These are phyloP conservation scores for Noctua janthina DNA, from an alignment of 2,888 invertebrate species.

Conservation along the genomic window DNA sequence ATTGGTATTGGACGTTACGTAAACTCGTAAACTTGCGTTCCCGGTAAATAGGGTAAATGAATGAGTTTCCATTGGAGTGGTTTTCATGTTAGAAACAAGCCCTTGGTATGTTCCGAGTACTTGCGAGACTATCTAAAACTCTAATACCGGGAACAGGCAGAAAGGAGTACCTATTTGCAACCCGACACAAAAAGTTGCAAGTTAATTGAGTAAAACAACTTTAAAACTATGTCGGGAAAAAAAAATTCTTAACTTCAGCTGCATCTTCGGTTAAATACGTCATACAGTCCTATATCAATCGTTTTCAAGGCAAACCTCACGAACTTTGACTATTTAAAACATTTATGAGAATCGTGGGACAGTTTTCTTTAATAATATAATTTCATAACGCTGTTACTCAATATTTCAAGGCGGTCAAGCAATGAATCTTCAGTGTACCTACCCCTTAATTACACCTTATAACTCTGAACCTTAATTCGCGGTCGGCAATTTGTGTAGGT, in stretches of 20 bases:
- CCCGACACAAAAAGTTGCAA: background rate
- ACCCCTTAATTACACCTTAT: conserved; percentile 67
- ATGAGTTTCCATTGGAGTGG: conserved; percentile 7
- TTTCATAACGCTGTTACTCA: conserved; percentile 60
- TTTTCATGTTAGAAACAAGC: background rate
- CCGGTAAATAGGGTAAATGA: conserved; percentile 21
- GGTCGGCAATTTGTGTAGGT: conserved; percentile 60
- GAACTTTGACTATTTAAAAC: conserved; percentile 45
- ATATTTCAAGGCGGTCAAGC: conserved; percentile 59
- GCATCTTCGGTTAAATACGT: background rate
- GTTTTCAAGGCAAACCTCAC: conserved; percentile 46
- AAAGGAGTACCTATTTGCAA: background rate
- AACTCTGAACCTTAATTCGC: conserved; percentile 60
- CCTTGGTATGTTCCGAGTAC: background rate
- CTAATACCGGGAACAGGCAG: background rate
- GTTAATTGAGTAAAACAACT: background rate
- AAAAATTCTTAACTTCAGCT: too few relatives aligned
- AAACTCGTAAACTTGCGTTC: conserved; percentile 33
- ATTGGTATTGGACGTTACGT: conserved; percentile 55
- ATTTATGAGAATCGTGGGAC: conserved; percentile 31
- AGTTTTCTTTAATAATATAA: conserved; percentile 57
- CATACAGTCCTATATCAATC: conserved; percentile 41
- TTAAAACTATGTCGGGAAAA: background rate
- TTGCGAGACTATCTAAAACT: background rate
- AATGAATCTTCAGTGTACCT: conserved; percentile 65